These are phyloP conservation scores for Lophochroa leadbeateri DNA, from an alignment of 2,113 vertebrate genomes.

Conservation along the genomic window DNA sequence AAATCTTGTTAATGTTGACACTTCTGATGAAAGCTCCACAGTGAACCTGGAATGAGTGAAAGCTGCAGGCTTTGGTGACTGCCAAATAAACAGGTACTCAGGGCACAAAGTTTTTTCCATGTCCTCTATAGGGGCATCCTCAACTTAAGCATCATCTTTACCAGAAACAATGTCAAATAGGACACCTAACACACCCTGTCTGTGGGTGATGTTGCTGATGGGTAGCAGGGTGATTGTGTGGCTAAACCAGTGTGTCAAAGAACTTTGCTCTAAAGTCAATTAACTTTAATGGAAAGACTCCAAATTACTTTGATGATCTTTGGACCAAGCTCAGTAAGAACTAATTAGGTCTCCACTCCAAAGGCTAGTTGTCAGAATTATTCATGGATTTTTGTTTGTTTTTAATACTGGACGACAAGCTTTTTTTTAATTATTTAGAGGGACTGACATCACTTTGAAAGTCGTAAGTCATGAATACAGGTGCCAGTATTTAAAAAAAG, in stretches of 20 bases:
- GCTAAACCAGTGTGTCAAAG: neutral
- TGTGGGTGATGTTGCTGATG: neutral
- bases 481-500: neutral
- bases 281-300: conserved; percentile 28
- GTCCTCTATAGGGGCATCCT: neutral
- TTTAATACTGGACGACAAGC: neutral
- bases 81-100: neutral
- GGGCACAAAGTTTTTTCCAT: neutral
- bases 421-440: neutral
- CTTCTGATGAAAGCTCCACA: conserved; percentile 36
- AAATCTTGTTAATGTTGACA: conserved; percentile 65
- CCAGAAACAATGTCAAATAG: neutral
- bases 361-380: conserved; percentile 28
- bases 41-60: neutral
- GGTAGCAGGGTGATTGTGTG: neutral
- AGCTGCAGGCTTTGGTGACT: neutral
- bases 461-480: neutral
- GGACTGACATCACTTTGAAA: neutral
- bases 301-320: conserved; percentile 42
- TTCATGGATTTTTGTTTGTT: conserved; percentile 20
- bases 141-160: neutral
- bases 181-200: neutral
- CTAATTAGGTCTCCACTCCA: conserved; percentile 29
- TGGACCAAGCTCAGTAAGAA: conserved; percentile 29
- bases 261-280: conserved; percentile 18